Base-by-base conservation (phyloP, 2,797 vertebrate genomes). In the Pteropus rufus region DNA sequence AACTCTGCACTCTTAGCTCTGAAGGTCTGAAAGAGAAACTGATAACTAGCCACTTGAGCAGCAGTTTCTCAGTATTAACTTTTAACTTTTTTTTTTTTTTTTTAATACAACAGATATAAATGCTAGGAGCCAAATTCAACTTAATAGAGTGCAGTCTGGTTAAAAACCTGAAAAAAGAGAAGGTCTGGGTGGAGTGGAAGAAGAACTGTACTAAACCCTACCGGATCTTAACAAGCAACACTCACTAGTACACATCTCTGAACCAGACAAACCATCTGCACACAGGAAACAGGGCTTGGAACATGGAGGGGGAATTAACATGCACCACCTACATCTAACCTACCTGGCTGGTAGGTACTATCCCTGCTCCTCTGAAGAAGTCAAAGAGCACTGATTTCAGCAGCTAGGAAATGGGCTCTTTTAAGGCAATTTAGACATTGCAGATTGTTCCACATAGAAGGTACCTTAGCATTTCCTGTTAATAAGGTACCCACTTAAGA, bases 351-450 rank as follows among this genome's bases (percentile, higher is more conserved):
- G 95, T 94, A 98, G 98, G 97, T 65, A 81, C 96, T 97, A 95
- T 95, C 97, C 93, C 97, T 97, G 97, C 97, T 98, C 96, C 98
- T 98, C 97, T 97, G 95, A 44, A 83, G 95, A 97, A 89, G 88
- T 77, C 76, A 83, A 39, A 97, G 97, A 98, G 97, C 98, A 72
- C 60, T 77, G 95, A 97, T 97, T 93, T 97, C 97, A 98, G 98
- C 98, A 98, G 98, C 98, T 98, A 97, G 97, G 89, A 97, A 98
- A 97, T 93, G 97, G 98, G 98, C 98, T 98, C 98, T 98, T 98
- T 98, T 98, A 99, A 98, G 98, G 98, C 98, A 98, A 98, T 98
- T 98, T 95, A 98, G 98, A 98, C 98, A 98, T 97, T 98, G 98
- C 98, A 98, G 98, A 98, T 96, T 98, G 98, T 97, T 98, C 98